Conservation (phyloP, 2,113 vertebrate species). For the Leptobrachium ailaonicum region DNA sequence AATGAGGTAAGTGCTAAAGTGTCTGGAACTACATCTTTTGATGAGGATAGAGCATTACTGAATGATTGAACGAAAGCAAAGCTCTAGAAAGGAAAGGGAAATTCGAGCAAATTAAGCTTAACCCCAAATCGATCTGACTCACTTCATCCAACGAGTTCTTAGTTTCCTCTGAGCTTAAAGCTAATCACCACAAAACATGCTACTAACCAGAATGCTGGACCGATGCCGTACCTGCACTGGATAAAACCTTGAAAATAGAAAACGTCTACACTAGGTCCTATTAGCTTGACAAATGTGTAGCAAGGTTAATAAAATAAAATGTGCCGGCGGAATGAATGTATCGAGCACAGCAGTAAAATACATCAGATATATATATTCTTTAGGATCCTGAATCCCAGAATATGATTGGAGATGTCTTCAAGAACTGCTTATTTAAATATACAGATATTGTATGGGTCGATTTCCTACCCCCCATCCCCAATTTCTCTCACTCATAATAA, state of each 20-base stretch:
- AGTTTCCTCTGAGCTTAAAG: no score
- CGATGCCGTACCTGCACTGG: no score
- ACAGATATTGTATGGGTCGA: no score
- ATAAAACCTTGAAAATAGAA: no score
- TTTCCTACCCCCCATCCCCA: no score
- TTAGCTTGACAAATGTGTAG: constrained; percentile 74
- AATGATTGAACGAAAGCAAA: constrained; percentile 3
- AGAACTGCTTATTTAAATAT: no score
- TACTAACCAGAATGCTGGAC: no score
- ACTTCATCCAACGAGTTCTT: background rate
- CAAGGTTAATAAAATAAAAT: constrained; percentile 59
- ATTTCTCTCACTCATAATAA: no score
- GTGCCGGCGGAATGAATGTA: constrained; percentile 54
- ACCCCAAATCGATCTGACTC: constrained; percentile 46
- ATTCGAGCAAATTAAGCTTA: constrained; percentile 44
- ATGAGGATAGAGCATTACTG: background rate
- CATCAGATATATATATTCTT: background rate
- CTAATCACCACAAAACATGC: no score
- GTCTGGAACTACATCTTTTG: no score
- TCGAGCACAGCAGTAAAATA: constrained; percentile 55
- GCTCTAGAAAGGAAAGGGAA: constrained; percentile 1
- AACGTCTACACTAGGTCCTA: constrained; percentile 40
- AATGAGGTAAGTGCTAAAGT: no score
- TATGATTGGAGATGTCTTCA: no score
- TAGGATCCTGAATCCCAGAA: background rate